Conservation (phyloP, 2,113 vertebrate species). For the Gambusia holbrooki region DNA sequence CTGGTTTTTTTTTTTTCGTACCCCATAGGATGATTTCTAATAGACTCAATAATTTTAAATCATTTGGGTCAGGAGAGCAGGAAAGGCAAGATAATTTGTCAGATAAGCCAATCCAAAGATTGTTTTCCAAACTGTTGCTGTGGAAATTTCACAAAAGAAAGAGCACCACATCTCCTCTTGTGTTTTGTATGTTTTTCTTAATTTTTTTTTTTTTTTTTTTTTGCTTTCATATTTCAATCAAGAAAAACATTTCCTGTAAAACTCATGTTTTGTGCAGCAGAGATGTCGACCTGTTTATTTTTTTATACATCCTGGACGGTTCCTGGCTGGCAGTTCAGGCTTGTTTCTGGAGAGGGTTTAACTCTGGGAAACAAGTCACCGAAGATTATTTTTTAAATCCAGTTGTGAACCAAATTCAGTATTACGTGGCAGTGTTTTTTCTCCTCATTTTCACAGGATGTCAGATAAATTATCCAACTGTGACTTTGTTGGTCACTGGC, state of each 20-base stretch:
- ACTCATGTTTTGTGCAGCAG: not conserved
- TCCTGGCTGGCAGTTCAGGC: not conserved
- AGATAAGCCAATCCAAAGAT: constrained; percentile 31
- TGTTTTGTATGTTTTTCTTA: not conserved
- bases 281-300: not conserved
- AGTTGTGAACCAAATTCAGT: constrained; percentile 21
- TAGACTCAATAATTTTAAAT: constrained; percentile 3
- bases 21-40: not conserved
- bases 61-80: not conserved
- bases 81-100: not conserved
- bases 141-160: not conserved
- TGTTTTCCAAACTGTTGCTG: not conserved
- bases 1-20: not conserved
- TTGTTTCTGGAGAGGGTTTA: constrained; percentile 51
- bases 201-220: not conserved
- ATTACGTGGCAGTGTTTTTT: constrained; percentile 39
- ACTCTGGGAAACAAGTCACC: not conserved
- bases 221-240: not conserved
- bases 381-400: constrained; percentile 26
- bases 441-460: constrained; percentile 17
- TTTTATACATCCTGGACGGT: constrained; percentile 1
- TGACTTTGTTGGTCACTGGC: constrained; percentile 64
- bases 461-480: constrained; percentile 16
- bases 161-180: not conserved
- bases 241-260: not conserved